Percentiles rank a stretch among this genome's conserved stretches.
Conservation (phyloP, 2,888 invertebrate genomes). For the Sinotaia quadrata region DNA sequence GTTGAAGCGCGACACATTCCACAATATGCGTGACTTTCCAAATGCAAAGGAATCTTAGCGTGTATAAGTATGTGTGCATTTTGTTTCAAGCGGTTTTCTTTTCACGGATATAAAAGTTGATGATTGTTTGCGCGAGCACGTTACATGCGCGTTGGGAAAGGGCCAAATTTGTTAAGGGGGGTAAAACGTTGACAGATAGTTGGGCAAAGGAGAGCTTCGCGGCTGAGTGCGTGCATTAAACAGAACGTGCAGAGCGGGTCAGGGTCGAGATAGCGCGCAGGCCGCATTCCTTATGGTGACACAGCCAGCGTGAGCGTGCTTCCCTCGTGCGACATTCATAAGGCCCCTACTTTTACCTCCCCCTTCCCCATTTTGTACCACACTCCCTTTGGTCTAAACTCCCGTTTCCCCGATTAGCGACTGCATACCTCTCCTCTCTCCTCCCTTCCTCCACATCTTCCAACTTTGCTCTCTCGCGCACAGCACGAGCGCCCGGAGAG, state of each 20-base stretch:
- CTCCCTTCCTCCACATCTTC: neutral
- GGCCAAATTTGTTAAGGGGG: conserved; percentile 20
- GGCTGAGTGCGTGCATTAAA: conserved; percentile 39
- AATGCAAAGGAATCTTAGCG: conserved; percentile 14
- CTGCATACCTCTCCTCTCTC: neutral
- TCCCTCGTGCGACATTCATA: conserved; percentile 10
- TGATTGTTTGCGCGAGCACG: conserved; percentile 34
- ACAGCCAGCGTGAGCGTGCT: conserved; percentile 19
- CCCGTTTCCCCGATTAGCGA: neutral
- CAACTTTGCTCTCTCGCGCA: neutral
- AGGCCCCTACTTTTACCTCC: neutral
- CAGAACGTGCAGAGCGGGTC: conserved; percentile 35
- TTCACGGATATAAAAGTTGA: conserved; percentile 12
- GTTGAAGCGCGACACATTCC: conserved; percentile 38
- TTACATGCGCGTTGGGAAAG: conserved; percentile 36
- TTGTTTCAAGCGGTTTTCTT: neutral
- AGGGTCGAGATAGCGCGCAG: conserved; percentile 27
- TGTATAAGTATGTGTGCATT: no score
- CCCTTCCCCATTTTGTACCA: neutral
- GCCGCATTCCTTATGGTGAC: conserved; percentile 22
- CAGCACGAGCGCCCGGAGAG: conserved; percentile 11
- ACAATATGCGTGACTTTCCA: conserved; percentile 27
- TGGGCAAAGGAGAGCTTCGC: conserved; percentile 27
- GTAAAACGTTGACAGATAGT: conserved; percentile 14
- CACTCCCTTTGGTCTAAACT: conserved; percentile 4